phyloP scores from a whole-genome alignment of 1,140 invertebrate genomes.

The Lepidurus couesii region DNA sequence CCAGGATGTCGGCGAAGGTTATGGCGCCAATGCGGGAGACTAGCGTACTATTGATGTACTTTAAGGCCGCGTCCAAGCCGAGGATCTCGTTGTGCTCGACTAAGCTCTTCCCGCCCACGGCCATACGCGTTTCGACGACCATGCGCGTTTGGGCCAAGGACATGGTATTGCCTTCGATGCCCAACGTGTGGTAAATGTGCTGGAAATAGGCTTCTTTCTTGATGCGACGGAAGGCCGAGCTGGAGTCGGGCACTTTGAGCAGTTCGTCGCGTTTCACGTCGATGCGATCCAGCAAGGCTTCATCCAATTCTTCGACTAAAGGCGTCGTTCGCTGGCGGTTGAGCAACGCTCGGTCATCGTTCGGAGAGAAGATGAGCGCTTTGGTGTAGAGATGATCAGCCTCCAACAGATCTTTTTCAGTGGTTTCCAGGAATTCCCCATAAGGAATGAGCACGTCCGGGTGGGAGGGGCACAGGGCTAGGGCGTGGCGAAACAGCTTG shows the following conservation, averaged over 20 bases:
- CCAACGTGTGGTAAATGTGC: slow-evolving; percentile 95
- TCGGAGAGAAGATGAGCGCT: slow-evolving; percentile 74
- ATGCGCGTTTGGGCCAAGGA: slow-evolving; percentile 85
- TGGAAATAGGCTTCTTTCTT: slow-evolving; percentile 93
- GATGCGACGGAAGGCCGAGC: slow-evolving; percentile 69
- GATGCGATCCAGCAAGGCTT: slow-evolving; percentile 67
- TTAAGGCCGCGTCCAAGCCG: slow-evolving; percentile 88
- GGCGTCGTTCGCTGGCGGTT: slow-evolving; percentile 77
- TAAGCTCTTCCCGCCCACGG: slow-evolving; percentile 88
- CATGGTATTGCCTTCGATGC: slow-evolving; percentile 96
- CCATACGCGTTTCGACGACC: slow-evolving; percentile 87
- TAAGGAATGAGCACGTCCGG: slow-evolving; percentile 87
- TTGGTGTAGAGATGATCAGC: slow-evolving; percentile 81
- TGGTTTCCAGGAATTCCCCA: slow-evolving; percentile 87
- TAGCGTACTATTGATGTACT: slow-evolving; percentile 88
- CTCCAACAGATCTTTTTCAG: slow-evolving; percentile 73
- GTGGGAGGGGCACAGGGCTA: slow-evolving; percentile 81
- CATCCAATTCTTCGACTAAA: slow-evolving; percentile 85
- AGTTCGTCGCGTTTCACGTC: slow-evolving; percentile 79
- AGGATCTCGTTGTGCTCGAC: slow-evolving; percentile 95
- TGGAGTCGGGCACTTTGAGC: slow-evolving; percentile 69
- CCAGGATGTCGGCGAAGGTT: slow-evolving; percentile 76
- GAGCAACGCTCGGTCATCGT: slow-evolving; percentile 68
- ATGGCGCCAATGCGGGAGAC: slow-evolving; percentile 62
- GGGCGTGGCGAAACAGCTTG: slow-evolving; percentile 83